These are phyloP conservation scores for Chrysochloris asiatica DNA, from an alignment of 2,113 vertebrate genomes.

Conservation along the genomic window DNA sequence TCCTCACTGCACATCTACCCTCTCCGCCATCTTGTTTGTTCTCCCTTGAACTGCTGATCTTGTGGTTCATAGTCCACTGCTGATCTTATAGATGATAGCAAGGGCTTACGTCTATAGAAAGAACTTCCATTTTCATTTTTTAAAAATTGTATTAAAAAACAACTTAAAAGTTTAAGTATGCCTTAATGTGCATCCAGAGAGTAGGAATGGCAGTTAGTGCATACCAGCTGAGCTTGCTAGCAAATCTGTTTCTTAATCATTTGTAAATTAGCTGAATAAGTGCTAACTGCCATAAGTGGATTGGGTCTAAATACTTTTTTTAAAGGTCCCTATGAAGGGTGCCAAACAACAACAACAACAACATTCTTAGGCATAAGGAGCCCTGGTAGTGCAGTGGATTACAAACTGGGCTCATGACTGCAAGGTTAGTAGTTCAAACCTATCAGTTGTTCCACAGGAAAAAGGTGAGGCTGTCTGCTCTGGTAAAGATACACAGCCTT, in stretches of 20 bases:
- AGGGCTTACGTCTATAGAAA: neutral
- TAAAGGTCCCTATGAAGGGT: constrained; percentile 32
- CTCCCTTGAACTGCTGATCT: too few relatives aligned
- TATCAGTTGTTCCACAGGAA: too few relatives aligned
- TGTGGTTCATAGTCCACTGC: too few relatives aligned
- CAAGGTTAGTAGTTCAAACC: too few relatives aligned
- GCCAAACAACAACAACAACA: too few relatives aligned
- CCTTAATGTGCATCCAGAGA: neutral
- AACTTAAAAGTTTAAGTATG: neutral
- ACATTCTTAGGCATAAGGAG: too few relatives aligned
- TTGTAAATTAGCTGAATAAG: constrained; percentile 45
- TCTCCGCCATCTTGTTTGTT: too few relatives aligned
- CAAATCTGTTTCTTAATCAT: constrained; percentile 18
- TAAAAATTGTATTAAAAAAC: neutral
- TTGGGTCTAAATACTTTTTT: neutral
- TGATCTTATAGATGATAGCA: neutral
- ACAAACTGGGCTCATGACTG: too few relatives aligned
- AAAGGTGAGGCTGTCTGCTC: too few relatives aligned
- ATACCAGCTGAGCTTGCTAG: constrained; percentile 1
- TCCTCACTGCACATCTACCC: too few relatives aligned
- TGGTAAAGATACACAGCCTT: too few relatives aligned
- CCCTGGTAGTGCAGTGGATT: too few relatives aligned
- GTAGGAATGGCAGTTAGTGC: neutral
- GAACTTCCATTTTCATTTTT: neutral
- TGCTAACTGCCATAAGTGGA: neutral